A percentile compares a stretch with the other conserved stretches of the same genome.
phyloP scores from a whole-genome alignment of 2,888 invertebrate genomes.

The Tetragonisca angustula region DNA sequence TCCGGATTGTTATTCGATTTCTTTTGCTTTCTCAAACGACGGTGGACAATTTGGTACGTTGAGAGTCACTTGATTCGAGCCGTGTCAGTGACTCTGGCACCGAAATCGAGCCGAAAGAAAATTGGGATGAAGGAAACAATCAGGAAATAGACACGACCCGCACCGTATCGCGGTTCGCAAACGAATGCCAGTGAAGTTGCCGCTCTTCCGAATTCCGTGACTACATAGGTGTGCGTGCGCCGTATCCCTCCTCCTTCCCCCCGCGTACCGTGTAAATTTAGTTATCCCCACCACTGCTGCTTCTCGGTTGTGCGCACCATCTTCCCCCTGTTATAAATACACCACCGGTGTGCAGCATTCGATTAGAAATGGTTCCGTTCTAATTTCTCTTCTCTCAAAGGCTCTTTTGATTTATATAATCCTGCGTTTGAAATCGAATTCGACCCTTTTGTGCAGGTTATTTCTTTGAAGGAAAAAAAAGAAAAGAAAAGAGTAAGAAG shows the following conservation, averaged over 20 bases:
- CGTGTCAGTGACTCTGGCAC: not conserved
- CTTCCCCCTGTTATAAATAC: constrained; percentile 24
- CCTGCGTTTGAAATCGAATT: not conserved
- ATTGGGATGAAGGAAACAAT: not conserved
- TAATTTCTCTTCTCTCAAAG: constrained; percentile 15
- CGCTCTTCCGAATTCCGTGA: constrained; percentile 74
- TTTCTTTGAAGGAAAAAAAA: not conserved
- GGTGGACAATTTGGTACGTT: not conserved
- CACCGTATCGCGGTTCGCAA: constrained; percentile 66
- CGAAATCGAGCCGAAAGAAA: not conserved
- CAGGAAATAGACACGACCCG: constrained; percentile 43
- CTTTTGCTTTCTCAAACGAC: not conserved
- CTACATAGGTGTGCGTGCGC: constrained; percentile 67
- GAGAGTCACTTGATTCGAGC: not conserved
- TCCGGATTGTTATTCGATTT: not conserved
- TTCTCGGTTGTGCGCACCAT: constrained; percentile 41
- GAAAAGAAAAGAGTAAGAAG: too few relatives aligned
- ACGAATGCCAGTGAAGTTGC: constrained; percentile 66
- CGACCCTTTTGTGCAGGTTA: not conserved
- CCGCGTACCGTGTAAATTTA: constrained; percentile 12
- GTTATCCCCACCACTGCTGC: constrained; percentile 20
- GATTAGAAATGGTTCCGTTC: constrained; percentile 45
- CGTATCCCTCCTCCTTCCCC: constrained; percentile 14
- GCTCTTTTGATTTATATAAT: constrained; percentile 28
- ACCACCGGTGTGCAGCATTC: constrained; percentile 32